Evolutionary conservation across 2,888 invertebrate genomes (phyloP).

Genomic region (Mythimna impura): DNA sequence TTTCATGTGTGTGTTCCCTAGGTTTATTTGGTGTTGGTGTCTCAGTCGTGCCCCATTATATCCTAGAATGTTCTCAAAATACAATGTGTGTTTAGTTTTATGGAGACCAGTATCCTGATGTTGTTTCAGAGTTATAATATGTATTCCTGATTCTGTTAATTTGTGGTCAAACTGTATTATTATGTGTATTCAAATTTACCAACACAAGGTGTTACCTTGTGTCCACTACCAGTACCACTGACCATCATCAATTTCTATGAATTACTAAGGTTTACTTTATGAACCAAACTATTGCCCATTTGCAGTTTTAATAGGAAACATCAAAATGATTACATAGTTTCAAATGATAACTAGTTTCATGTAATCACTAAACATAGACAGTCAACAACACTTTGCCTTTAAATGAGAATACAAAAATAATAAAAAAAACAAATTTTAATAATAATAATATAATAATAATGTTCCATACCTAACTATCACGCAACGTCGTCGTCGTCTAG

Average conservation of each 20-base stretch:
- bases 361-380: too few relatives aligned
- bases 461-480: too few relatives aligned
- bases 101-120: slow-evolving; percentile 42
- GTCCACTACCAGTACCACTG: too few relatives aligned
- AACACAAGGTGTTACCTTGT: too few relatives aligned
- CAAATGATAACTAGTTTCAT: too few relatives aligned
- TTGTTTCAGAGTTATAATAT: slow-evolving; percentile 57
- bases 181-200: background rate
- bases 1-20: slow-evolving; percentile 56
- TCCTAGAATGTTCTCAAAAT: slow-evolving; percentile 54
- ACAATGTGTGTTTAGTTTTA: slow-evolving; percentile 52
- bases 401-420: too few relatives aligned
- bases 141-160: slow-evolving; percentile 56
- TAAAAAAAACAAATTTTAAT: too few relatives aligned
- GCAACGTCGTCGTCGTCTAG: too few relatives aligned
- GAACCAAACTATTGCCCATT: background rate
- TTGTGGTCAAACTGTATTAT: slow-evolving; percentile 41
- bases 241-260: background rate
- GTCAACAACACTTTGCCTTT: too few relatives aligned
- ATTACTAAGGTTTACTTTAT: background rate
- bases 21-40: slow-evolving; percentile 58
- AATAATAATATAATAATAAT: too few relatives aligned
- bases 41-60: slow-evolving; percentile 41
- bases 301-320: background rate
- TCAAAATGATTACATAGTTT: too few relatives aligned